Evolutionary conservation across 2,113 vertebrate genomes (phyloP).

Genomic region (Ailurus styani): DNA sequence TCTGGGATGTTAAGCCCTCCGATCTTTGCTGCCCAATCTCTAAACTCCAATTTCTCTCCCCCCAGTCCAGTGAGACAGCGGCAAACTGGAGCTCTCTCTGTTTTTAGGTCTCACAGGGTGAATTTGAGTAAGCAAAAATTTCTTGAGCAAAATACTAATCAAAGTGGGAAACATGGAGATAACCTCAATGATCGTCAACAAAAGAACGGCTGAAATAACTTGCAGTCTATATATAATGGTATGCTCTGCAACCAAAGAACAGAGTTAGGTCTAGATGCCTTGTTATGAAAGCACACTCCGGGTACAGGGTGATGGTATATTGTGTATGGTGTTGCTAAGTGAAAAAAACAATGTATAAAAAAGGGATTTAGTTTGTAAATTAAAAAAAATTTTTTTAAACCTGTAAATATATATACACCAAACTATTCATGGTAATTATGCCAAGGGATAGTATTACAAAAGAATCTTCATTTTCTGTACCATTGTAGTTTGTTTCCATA

Average conservation of each 20-base stretch:
- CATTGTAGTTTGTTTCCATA: neutral
- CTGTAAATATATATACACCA: neutral
- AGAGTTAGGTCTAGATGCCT: neutral
- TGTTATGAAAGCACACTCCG: neutral
- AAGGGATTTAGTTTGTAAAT: neutral
- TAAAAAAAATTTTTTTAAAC: neutral
- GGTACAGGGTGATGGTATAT: neutral
- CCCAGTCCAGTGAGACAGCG: neutral
- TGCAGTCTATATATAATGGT: neutral
- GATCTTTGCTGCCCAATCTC: neutral
- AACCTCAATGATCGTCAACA: neutral
- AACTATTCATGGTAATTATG: neutral
- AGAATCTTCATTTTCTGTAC: slow-evolving; percentile 14
- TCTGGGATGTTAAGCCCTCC: neutral
- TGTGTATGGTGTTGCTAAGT: neutral
- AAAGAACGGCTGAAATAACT: slow-evolving; percentile 7
- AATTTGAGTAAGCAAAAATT: neutral
- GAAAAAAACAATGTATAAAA: neutral
- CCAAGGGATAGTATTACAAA: neutral
- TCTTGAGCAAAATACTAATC: neutral
- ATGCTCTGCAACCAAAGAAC: neutral
- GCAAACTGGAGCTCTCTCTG: neutral
- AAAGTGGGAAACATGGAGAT: neutral
- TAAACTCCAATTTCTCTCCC: neutral
- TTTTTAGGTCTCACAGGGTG: neutral